Evolutionary conservation across 2,888 invertebrate species (phyloP), one percentile per base, ranked within the genome.

Genomic region (Ditylenchus weischeri): DNA sequence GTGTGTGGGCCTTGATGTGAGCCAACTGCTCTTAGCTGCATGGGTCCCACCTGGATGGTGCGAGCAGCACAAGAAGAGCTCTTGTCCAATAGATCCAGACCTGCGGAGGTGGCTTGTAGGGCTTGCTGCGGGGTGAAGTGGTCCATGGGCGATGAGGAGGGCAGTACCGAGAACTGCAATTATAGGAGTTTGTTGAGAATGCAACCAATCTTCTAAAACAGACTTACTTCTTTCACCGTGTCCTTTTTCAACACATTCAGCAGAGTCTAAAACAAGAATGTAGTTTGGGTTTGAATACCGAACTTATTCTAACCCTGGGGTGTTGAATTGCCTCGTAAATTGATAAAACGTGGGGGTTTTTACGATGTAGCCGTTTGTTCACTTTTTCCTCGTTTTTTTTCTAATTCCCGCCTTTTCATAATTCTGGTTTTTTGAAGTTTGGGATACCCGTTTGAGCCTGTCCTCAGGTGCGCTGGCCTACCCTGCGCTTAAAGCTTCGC

Each of bases 51-150:
- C 8, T 68, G 47, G n/a, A 73, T 19, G 50, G 67, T 8, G 21
- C 63, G 58, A 8, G 73, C 54, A 68, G 68, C 11, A 72, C 76
- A 58, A 29, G 64, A 35, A 8, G 54, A 29, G 23, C 65, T 57
- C 19, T 66, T 50, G 38, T 71, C 70, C 19, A 75, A 54, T n/a
- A 68, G 66, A n/a, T 72, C 72, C 19, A 73, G 58, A 23, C 69
- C 71, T 13, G 64, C 60, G 23, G 57, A 57, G 6, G 80, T 79
- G 21, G 76, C 62, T 48, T 47, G 43, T 10, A 76, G 69, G 8
- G 72, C 68, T 61, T 79, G 74, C 54, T 73, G 69, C 10, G 80
- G 80, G 18, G 81, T 76, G 72, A 80, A 81, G 63, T 81, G 81
- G 66, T 81, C 81, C 5, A 72, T 68, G 0, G 81, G 81, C 51